Percentiles rank a stretch among this genome's conserved stretches.
Evolutionary conservation across 2,888 invertebrate species (phyloP).

Genomic region (Mycogona germanica): DNA sequence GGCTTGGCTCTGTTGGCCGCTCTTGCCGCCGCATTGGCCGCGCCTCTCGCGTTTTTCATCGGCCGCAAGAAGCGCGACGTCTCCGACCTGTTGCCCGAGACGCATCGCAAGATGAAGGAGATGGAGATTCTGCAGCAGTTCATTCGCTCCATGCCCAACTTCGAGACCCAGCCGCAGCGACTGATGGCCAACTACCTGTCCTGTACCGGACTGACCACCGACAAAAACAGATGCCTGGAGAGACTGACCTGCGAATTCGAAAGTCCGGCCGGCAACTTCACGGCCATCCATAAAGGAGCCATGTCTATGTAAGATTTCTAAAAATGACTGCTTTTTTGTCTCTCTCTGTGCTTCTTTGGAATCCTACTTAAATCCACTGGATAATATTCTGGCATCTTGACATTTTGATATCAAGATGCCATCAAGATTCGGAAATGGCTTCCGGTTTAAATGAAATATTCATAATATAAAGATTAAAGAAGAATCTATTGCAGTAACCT

Average conservation of each 20-base stretch:
- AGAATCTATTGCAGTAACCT: neutral
- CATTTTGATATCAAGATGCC: too few relatives aligned
- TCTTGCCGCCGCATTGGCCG: neutral
- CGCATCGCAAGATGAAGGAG: conserved; percentile 1
- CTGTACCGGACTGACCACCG: conserved; percentile 8
- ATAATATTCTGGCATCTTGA: too few relatives aligned
- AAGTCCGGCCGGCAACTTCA: conserved; percentile 4
- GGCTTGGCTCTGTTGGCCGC: conserved; percentile 14
- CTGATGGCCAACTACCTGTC: conserved; percentile 15
- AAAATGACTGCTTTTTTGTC: neutral
- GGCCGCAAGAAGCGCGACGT: conserved; percentile 13
- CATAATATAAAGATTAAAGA: neutral
- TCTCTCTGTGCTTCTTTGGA: neutral
- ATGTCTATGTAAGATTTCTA: conserved; percentile 9
- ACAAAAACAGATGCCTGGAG: conserved; percentile 11
- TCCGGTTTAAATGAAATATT: neutral
- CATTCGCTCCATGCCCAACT: conserved; percentile 9
- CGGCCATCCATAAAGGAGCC: conserved; percentile 2
- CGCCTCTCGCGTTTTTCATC: conserved; percentile 9
- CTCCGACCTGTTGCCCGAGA: neutral
- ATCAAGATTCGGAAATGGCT: too few relatives aligned
- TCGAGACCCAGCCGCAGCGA: conserved; percentile 10
- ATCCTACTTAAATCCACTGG: too few relatives aligned
- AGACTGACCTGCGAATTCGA: conserved; percentile 9
- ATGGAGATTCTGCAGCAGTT: conserved; percentile 11